Evolutionary conservation across 2,797 vertebrate genomes (phyloP), one percentile per base, ranked within the genome.

Genomic region (Sebastes matsubarae): DNA sequence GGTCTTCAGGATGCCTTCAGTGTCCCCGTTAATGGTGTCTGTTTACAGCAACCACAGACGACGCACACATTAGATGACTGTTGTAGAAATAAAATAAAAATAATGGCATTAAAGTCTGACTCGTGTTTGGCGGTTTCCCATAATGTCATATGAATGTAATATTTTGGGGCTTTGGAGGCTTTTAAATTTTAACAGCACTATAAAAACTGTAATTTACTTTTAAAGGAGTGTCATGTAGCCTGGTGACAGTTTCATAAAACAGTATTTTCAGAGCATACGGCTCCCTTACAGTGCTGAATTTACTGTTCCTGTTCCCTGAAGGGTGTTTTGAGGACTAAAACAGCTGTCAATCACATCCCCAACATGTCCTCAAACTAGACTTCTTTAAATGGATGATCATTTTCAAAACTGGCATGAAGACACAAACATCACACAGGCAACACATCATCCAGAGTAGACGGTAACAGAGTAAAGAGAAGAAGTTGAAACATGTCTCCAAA

Each of bases 81-180:
- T 18, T n/a, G n/a, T 0, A 10, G 64, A 9, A 42, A 30, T 54
- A 22, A 63, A 60, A 16, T 1, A 2, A 59, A 46, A 71, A 30
- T 30, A 0, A 36, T 1, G 7, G n/a, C 20, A 5, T 24, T 55
- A 24, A 60, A 20, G 22, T 42, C 67, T 2, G 27, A 68, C 13
- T 73, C 54, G 2, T 34, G 64, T 20, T 58, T 24, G 24, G 54
- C 2, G 54, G 22, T 46, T 67, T 63, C 73, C 59, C 18, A 74
- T 65, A 54, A 42, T 29, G 18, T 79, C 42, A 14, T 0, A 25
- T 2, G 0, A 14, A 54, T 3, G 42, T 3, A 12, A 25, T 2
- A 57, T n/a, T 64, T 73, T 73, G 16, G 9, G 42, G 16, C 52
- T 71, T 66, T 4, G 32, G 67, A 55, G 59, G 11, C 22, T 54